Conservation (phyloP, 2,888 invertebrate genomes). For the Caenorhabditis virilis region DNA sequence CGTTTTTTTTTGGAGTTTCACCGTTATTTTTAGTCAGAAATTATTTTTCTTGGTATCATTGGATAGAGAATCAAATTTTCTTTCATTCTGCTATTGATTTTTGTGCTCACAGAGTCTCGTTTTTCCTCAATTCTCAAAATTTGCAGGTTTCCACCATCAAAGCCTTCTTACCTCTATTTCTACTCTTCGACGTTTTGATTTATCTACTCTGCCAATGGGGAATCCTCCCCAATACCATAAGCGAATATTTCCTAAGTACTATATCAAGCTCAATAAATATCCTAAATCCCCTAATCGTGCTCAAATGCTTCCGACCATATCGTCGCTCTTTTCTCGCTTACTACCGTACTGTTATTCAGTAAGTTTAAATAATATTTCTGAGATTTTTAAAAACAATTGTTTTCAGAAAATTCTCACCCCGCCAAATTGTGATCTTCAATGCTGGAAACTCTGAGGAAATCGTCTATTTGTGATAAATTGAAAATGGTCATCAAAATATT, state of each 20-base stretch:
- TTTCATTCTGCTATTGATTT: no score
- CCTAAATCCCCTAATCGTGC: slow-evolving; percentile 26
- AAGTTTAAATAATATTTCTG: slow-evolving; percentile 4
- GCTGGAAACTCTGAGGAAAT: slow-evolving; percentile 28
- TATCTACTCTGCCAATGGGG: slow-evolving; percentile 30
- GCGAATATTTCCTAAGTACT: slow-evolving; percentile 29
- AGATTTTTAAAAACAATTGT: not conserved
- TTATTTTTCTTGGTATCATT: no score
- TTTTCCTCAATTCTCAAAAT: no score
- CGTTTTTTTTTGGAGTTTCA: no score
- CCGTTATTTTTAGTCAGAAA: no score
- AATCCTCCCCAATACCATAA: slow-evolving; percentile 23
- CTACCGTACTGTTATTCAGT: slow-evolving; percentile 20
- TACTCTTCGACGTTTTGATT: slow-evolving; percentile 23
- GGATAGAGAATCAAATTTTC: no score
- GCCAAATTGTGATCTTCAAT: slow-evolving; percentile 21
- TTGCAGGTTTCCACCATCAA: slow-evolving; percentile 33
- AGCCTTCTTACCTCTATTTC: slow-evolving; percentile 28
- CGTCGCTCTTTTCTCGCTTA: slow-evolving; percentile 17
- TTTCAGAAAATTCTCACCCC: slow-evolving; percentile 30
- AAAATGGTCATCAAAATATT: no score
- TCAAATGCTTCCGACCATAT: slow-evolving; percentile 26
- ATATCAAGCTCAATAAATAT: slow-evolving; percentile 34
- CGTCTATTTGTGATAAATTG: slow-evolving; percentile 22
- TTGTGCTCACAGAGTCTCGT: no score